A percentile compares a stretch with the other conserved stretches of the same genome.
Conservation (phyloP, 2,113 vertebrate genomes). For the Cairina moschata region DNA sequence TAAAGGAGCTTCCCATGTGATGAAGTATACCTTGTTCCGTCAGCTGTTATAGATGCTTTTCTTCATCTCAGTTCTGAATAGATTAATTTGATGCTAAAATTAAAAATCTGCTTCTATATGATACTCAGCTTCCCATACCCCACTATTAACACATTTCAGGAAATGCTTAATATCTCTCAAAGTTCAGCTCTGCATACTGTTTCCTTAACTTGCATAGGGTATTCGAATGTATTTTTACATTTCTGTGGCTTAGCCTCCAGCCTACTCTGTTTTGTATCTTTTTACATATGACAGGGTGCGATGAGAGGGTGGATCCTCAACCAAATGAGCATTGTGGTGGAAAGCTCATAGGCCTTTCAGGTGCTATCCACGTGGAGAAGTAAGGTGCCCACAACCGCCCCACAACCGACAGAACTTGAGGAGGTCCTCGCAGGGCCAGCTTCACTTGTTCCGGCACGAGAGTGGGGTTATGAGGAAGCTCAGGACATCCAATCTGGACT, state of each 20-base stretch:
- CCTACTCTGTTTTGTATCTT: neutral
- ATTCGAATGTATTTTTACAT: constrained; percentile 2
- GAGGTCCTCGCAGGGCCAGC: neutral
- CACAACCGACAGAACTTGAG: neutral
- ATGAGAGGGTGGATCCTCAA: neutral
- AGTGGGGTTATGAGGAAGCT: neutral
- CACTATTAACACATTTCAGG: neutral
- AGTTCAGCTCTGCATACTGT: neutral
- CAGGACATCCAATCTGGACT: neutral
- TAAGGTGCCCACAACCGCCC: neutral
- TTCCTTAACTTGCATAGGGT: neutral
- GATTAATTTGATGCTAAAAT: neutral
- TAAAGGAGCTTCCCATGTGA: neutral
- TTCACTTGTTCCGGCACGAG: neutral
- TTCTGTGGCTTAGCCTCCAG: neutral
- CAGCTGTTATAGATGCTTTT: neutral
- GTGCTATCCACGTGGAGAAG: neutral
- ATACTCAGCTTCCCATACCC: neutral
- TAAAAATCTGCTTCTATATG: neutral
- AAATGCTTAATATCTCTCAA: neutral
- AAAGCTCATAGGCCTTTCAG: neutral
- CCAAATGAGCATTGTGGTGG: neutral
- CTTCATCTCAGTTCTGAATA: neutral
- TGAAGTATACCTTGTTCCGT: neutral
- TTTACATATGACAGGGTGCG: neutral